These are phyloP conservation scores for Monopis laevigella DNA, from an alignment of 2,888 invertebrate species.

Conservation along the genomic window DNA sequence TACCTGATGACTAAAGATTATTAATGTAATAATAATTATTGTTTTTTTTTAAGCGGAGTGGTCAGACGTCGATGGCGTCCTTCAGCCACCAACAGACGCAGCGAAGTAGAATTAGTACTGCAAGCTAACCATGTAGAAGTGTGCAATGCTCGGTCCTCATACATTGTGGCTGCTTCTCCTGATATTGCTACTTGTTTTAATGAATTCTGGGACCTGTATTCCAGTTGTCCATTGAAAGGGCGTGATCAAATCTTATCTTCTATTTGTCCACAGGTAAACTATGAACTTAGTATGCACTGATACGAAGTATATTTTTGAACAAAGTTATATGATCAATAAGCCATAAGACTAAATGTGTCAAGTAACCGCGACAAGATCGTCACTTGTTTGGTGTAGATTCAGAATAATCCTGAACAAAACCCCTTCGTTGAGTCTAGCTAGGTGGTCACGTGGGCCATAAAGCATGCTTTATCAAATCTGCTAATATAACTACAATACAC, in stretches of 20 bases:
- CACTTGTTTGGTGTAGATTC: too few species aligned
- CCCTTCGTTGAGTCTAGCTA: too few species aligned
- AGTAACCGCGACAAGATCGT: too few species aligned
- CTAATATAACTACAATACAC: too few species aligned
- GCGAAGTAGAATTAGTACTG: conserved; percentile 75
- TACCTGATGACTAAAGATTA: too few species aligned
- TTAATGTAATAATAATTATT: conserved; percentile 11
- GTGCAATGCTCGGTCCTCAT: conserved; percentile 57
- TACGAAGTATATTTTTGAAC: too few species aligned
- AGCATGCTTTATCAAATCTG: too few species aligned
- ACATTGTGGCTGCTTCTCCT: conserved; percentile 62
- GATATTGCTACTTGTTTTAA: conserved; percentile 76
- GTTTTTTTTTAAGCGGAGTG: conserved; percentile 69
- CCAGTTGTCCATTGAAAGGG: conserved; percentile 71
- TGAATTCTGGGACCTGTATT: conserved; percentile 76
- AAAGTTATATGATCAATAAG: too few species aligned
- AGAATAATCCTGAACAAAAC: too few species aligned
- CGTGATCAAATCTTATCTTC: conserved; percentile 82
- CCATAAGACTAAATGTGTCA: too few species aligned
- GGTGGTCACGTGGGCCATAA: too few species aligned
- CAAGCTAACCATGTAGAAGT: conserved; percentile 78
- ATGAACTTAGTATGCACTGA: too few species aligned
- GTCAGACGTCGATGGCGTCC: conserved; percentile 79
- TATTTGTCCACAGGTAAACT: conserved; percentile 85
- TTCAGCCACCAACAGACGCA: conserved; percentile 63